Base-by-base conservation (phyloP, 2,113 vertebrate species). In the Onychostoma macrolepis region DNA sequence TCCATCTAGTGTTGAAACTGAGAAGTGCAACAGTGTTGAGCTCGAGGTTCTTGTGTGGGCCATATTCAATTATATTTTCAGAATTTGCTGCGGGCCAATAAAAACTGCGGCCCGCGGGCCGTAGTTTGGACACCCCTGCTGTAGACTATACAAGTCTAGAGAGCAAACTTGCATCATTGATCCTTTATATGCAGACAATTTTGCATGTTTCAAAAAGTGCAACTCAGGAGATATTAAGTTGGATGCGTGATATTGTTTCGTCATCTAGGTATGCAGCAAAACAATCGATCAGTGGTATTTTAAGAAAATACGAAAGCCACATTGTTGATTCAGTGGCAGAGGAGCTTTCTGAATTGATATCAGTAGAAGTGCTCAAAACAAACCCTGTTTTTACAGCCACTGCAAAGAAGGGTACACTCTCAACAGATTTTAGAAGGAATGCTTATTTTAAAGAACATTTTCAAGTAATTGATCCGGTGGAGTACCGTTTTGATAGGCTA, bases 361-460 rank as follows among this genome's bases (percentile, higher is more conserved):
- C 75, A 50, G 26, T 6, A 2, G 48, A 78, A 53, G 76, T 33
- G 17, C 48, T 53, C 10, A 33, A 53, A 53, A 33, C 74, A 30
- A 30, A 77, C 53, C 48, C 48, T 33, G 28, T 53, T 53, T 33
- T 53, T 33, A 78, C 45, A 78, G 75, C 15, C 15, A 78, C 75
- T 78, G 15, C 75, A 77, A 50, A 76, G 6, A 28, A 50, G 15
- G 45, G 43, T 21, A 19, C 75, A 2, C 28, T 84, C 1, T 88
- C 69, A 45, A 86, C 88, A 85, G 69, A 90, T 61, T 21, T 88
- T 33, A 89, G 81, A 30, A 83, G 84, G n/a, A 88, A 84, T 38
- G 1, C 67, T 30, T 83, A 90, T 69, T 87, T 88, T 38, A 85
- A 87, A 8, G 36, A 87, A 21, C 26, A 88, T 65, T 88, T 90